Evolutionary conservation across 2,113 vertebrate species (phyloP), one percentile per base, ranked within the genome.

Genomic region (Sylvia atricapilla): DNA sequence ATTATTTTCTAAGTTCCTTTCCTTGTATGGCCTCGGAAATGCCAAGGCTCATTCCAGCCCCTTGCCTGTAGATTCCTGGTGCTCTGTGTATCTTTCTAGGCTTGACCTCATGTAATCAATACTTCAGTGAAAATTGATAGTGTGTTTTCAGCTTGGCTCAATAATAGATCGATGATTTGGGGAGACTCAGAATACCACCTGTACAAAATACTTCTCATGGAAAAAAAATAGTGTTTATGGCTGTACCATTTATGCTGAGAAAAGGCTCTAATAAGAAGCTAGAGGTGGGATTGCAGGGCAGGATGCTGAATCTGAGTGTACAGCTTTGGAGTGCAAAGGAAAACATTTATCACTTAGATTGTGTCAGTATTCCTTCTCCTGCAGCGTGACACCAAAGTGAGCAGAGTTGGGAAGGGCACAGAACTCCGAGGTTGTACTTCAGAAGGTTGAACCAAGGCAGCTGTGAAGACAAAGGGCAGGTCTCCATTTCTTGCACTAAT

Each of bases 1-100:
- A 39, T 31, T 77, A 35, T 89, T 94, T 92, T 82, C 62, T 37
- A 19, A 82, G 64, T 94, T 94, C 78, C 82, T 91, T 94, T 90
- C 86, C 81, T 63, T 89, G n/a, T 66, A 75, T 44, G 78, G 56
- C 47, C 16, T 59, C 5, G 2, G 84, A 78, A 82, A 68, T 70
- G 62, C 4, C 30, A 1, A 7, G 24, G 81, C 73, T 91, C 35
- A 10, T 89, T 95, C 68, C 43, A 60, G 53, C 52, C 59, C 27
- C 46, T 43, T 50, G 23, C 50, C 35, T 15, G n/a, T 33, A 17
- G 37, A 7, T 72, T 89, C 59, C n/a, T 64, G 25, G 53, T 52
- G 9, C 41, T 53, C 41, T 0, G 3, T 39, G 6, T 47, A 24
- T 43, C 68, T 56, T 25, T 33, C 66, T 56, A 3, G 53, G 25